Base-by-base conservation (phyloP, 2,113 vertebrate genomes). In the Sander vitreus region DNA sequence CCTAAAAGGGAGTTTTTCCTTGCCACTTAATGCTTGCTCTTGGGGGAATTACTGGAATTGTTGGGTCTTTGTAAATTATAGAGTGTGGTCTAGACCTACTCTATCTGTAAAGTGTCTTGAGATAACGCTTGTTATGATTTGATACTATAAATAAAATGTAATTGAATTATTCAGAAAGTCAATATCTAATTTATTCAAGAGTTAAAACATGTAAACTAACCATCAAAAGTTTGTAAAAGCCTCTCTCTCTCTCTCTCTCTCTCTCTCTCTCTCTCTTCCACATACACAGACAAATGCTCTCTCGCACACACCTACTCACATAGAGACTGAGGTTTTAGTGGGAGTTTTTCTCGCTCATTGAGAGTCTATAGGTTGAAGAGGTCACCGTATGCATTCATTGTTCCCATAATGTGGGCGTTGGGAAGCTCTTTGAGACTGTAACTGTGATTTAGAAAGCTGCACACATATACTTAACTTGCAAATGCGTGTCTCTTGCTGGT, bases 311-410 rank as follows among this genome's bases (percentile, higher is more conserved):
- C 3, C 80, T 55, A 85, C 86, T 69, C 80, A 62, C 27, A 27
- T 39, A 62, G 15, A 69, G 66, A 39, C 8, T 4, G 12, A 10
- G 80, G 67, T 76, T 75, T 66, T 76, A 51, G 87, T 88, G 70
- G 87, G 80, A 86, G 84, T 57, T 74, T 85, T 90, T 83, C 80
- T 39, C 78, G 57, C 76, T 84, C 62, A 76, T 48, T 84, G 55
- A 84, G 30, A 80, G 78, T 83, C 64, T 79, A 11, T 53, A 87
- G 83, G 90, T 73, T 50, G 65, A 30, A 54, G 73, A 25, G 88
- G 83, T 91, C 67, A 43, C 48, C 6, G 8, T 71, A 73, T 78
- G 76, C 79, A 80, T 86, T 72, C 58, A 74, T 80, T 78, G 71
- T 80, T 83, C 68, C 58, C 18, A 10, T 57, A 10, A 36, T 3